Evolutionary conservation across 2,888 invertebrate species (phyloP), one percentile per base, ranked within the genome.

Genomic region (Lottia gigantea): DNA sequence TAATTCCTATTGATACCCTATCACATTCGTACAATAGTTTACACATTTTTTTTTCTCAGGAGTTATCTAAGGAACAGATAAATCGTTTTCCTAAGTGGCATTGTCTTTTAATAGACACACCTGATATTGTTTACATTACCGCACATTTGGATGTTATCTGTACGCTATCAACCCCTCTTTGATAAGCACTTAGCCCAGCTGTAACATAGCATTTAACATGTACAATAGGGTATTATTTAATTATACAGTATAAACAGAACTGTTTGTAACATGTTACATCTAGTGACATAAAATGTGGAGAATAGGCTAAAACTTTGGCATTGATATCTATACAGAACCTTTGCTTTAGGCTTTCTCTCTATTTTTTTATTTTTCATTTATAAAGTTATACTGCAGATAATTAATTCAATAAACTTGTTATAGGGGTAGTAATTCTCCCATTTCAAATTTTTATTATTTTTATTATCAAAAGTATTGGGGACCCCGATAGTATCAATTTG

Each of bases 241-340:
- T 55, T 55, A 55, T 55, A 55, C 12, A 23, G 55, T 55, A 55
- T 55, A 55, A 55, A 55, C 55, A 55, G 12, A 23, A 23, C 55
- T 55, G 19, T 23, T 23, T 23, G 55, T 55, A 23, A 55, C 55
- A 55, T 55, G 19, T 55, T 55, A 23, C 55, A 55, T 55, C 14
- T 11, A 23, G 23, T 55, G 19, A 55, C 4, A 11, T 55, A 7
- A 55, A 11, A 23, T 15, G 15, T 23, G 12, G 23, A 23, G 19
- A 55, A 19, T 64, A 40, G 45, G n/a, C n/a, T n/a, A n/a, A n/a
- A n/a, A n/a, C 55, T 19, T 55, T 8, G 19, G 23, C 8, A 11
- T 23, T 55, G 19, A 4, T 0, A 55, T 55, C 19, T n/a, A 23
- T 12, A 11, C 55, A 55, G 31, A 31, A 31, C 3, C 31, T 3